A percentile compares a stretch with the other conserved stretches of the same genome.
Evolutionary conservation across 2,888 invertebrate genomes (phyloP).

Genomic region (Apotomis betuletana): DNA sequence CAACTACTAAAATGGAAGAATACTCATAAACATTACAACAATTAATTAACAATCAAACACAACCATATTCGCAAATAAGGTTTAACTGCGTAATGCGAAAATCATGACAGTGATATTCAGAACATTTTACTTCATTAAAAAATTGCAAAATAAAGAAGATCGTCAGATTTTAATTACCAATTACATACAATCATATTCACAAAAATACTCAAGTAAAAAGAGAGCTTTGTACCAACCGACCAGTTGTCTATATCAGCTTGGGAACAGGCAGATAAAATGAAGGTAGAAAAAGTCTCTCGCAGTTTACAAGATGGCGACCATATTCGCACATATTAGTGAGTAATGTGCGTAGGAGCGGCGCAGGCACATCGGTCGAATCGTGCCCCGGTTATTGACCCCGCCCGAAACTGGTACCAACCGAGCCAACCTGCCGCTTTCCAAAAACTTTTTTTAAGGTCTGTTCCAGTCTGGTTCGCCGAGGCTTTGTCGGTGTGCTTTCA

Average conservation of each 20-base stretch:
- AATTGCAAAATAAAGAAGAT: too few species aligned
- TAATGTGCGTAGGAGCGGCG: constrained; percentile 33
- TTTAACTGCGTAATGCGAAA: too few species aligned
- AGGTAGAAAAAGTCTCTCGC: constrained; percentile 21
- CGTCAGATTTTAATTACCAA: too few species aligned
- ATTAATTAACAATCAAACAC: too few species aligned
- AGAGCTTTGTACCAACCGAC: neutral
- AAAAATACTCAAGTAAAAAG: neutral
- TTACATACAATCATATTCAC: neutral
- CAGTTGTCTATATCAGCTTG: neutral
- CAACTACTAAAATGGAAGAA: too few species aligned
- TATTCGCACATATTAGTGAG: constrained; percentile 38
- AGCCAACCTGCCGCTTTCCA: constrained; percentile 38
- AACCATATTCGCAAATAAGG: too few species aligned
- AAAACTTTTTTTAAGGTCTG: constrained; percentile 38
- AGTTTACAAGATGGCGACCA: constrained; percentile 35
- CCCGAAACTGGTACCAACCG: constrained; percentile 61
- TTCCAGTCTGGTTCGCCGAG: constrained; percentile 34
- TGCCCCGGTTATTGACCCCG: constrained; percentile 77
- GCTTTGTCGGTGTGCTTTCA: constrained; percentile 30
- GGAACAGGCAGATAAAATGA: neutral
- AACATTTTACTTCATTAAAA: too few species aligned
- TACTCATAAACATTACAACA: too few species aligned
- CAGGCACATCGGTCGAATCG: constrained; percentile 45
- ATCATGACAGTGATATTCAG: too few species aligned